Percentiles rank a stretch among this genome's conserved stretches.
Conservation (phyloP, 2,888 invertebrate genomes). For the Hyppa rectilinea region DNA sequence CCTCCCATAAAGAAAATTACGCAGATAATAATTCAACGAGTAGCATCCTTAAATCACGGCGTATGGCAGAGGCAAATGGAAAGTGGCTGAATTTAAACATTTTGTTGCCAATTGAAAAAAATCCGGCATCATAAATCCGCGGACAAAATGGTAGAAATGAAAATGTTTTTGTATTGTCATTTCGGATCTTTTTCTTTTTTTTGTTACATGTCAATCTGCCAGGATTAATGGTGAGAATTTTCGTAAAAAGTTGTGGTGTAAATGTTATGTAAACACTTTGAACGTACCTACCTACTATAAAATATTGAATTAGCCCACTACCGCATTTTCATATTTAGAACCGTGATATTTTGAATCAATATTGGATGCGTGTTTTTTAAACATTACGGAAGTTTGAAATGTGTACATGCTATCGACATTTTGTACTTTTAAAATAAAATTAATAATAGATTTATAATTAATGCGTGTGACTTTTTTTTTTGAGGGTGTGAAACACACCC, state of each 20-base stretch:
- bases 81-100: slow-evolving; percentile 76
- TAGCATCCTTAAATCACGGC: slow-evolving; percentile 79
- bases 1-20: slow-evolving; percentile 71
- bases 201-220: slow-evolving; percentile 8
- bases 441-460: too few relatives aligned
- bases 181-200: slow-evolving; percentile 26
- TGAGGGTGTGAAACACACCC: too few relatives aligned
- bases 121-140: slow-evolving; percentile 53
- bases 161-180: slow-evolving; percentile 50
- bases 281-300: too few relatives aligned
- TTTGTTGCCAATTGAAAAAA: slow-evolving; percentile 79
- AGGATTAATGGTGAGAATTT: slow-evolving; percentile 17
- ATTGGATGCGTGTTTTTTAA: neutral
- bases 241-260: too few relatives aligned
- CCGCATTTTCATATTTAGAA: neutral
- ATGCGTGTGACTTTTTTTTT: too few relatives aligned
- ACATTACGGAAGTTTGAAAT: neutral
- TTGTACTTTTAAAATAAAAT: neutral
- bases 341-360: neutral
- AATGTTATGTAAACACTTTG: neutral
- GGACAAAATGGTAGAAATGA: slow-evolving; percentile 50
- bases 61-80: slow-evolving; percentile 80
- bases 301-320: too few relatives aligned
- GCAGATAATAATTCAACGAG: slow-evolving; percentile 75
- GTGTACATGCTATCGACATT: neutral